Evolutionary conservation across 2,113 vertebrate species (phyloP).

Genomic region (Pteruthius melanotis): DNA sequence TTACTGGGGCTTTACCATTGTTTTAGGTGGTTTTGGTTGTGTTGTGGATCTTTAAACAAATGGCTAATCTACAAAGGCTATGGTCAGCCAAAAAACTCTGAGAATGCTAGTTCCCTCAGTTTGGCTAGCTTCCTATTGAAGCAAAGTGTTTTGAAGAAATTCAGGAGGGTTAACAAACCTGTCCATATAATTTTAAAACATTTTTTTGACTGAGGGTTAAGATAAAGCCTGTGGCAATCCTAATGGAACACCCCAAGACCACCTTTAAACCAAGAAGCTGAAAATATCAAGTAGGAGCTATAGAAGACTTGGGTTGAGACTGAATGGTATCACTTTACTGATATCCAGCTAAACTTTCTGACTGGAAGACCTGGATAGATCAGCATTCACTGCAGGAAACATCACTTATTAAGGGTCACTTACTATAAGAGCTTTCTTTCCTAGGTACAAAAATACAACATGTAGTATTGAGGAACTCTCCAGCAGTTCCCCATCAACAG

Average conservation of each 20-base stretch:
- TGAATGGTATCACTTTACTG: not conserved
- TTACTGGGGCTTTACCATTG: not conserved
- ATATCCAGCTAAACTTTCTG: not conserved
- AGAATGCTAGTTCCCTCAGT: not conserved
- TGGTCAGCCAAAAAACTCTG: not conserved
- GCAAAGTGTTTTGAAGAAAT: not conserved
- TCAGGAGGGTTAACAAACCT: not conserved
- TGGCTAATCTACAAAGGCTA: not conserved
- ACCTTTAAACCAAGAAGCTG: not conserved
- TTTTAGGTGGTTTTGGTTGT: not conserved
- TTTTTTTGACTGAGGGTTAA: not conserved
- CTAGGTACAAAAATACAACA: not conserved
- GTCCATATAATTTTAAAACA: not conserved
- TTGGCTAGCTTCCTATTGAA: not conserved
- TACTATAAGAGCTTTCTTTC: not conserved
- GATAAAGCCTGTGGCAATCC: not conserved
- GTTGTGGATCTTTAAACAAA: not conserved
- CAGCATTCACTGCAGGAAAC: not conserved
- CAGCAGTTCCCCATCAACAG: not conserved
- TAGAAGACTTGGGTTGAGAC: not conserved
- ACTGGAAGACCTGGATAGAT: not conserved
- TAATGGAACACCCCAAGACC: not conserved
- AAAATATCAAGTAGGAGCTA: not conserved
- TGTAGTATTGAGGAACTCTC: not conserved
- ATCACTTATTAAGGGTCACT: not conserved